phyloP scores from a whole-genome alignment of 2,797 vertebrate species.

The Cyclopterus lumpus region DNA sequence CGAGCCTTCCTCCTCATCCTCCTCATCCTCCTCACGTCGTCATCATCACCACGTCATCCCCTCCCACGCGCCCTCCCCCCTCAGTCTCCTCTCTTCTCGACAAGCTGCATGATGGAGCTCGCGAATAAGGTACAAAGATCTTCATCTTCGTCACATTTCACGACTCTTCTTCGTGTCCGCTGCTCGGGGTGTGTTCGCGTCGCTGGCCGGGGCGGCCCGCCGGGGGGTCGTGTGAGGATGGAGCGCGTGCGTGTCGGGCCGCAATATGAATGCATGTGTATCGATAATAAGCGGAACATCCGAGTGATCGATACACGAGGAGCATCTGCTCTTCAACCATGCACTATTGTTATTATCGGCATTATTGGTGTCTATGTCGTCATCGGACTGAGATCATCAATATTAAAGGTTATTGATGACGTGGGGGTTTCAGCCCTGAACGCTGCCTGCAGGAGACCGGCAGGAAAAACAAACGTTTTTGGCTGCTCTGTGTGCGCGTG shows the following conservation, averaged over 20 bases:
- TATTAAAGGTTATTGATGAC: neutral
- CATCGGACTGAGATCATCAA: neutral
- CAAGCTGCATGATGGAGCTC: constrained; percentile 73
- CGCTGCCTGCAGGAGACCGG: constrained; percentile 16
- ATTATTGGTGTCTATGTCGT: neutral
- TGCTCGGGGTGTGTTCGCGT: constrained; percentile 16
- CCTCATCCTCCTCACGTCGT: too few relatives aligned
- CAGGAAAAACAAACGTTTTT: neutral
- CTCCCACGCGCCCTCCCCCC: neutral
- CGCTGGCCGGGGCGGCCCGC: neutral
- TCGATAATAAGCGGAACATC: neutral
- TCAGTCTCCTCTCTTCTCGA: constrained; percentile 3
- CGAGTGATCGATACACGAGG: neutral
- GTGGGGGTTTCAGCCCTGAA: neutral
- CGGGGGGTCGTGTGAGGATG: neutral
- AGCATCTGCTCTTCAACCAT: neutral
- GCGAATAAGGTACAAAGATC: constrained; percentile 69
- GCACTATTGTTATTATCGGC: neutral
- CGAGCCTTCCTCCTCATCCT: too few relatives aligned
- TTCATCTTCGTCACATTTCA: neutral
- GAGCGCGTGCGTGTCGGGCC: neutral
- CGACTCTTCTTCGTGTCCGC: neutral
- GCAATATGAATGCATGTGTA: neutral
- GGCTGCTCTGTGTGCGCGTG: too few relatives aligned
- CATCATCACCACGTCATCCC: too few relatives aligned